A percentile compares a stretch with the other conserved stretches of the same genome.
Conservation (phyloP, 2,888 invertebrate species). For the Drosophila gaucha region DNA sequence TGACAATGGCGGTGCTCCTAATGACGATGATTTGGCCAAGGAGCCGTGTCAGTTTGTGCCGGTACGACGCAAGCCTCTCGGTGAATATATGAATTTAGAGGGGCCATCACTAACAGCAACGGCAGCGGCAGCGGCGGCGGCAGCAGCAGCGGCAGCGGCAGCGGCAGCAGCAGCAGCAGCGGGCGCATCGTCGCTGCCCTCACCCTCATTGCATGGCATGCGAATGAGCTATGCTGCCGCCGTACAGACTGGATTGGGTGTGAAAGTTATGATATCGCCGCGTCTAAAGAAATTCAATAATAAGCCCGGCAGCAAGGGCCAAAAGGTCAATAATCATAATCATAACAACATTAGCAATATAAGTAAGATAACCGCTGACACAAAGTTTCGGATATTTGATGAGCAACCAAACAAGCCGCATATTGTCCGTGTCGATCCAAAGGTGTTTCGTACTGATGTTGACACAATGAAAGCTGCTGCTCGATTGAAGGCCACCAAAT, state of each 20-base stretch:
- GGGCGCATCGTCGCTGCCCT: conserved; percentile 3
- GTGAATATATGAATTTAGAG: conserved; percentile 55
- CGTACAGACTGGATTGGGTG: conserved; percentile 43
- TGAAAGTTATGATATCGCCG: conserved; percentile 50
- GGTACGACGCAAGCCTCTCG: conserved; percentile 56
- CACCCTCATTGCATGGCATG: conserved; percentile 25
- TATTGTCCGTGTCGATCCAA: conserved; percentile 49
- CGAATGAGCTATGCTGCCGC: conserved; percentile 62
- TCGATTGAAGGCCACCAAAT: conserved; percentile 20
- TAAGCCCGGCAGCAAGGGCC: conserved; percentile 36
- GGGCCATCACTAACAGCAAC: neutral
- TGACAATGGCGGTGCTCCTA: neutral
- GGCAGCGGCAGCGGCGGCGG: neutral
- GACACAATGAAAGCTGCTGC: conserved; percentile 19
- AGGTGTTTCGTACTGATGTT: conserved; percentile 32
- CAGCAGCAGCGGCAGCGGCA: neutral
- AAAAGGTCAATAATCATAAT: conserved; percentile 11
- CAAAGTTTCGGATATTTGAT: conserved; percentile 49
- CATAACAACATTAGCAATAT: neutral
- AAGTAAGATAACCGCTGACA: conserved; percentile 23
- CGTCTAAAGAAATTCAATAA: conserved; percentile 42
- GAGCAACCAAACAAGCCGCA: conserved; percentile 53
- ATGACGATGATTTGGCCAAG: conserved; percentile 23
- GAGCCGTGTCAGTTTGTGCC: conserved; percentile 49
- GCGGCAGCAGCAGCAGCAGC: neutral